Base-by-base conservation (phyloP, 1,140 invertebrate genomes). In the Scaptomyza pallida region DNA sequence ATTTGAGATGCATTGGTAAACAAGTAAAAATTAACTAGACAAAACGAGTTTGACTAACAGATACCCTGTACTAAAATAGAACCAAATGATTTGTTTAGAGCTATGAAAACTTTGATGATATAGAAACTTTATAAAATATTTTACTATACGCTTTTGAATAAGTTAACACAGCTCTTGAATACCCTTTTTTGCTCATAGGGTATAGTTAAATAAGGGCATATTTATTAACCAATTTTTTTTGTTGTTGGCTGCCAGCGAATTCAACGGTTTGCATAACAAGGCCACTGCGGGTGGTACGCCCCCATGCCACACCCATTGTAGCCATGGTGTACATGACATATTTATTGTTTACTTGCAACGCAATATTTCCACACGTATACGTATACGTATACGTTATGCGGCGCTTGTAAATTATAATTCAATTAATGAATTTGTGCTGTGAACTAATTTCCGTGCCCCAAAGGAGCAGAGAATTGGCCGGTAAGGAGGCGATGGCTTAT, bases 341-440 rank as follows among this genome's bases (percentile, higher is more conserved):
- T 68, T 68, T 54, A 72, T 72, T 72, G 65, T 67, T 72, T 67
- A 51, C 41, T 60, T 68, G 62, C 41, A 23, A 48, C 68, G 8
- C 26, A 6, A 57, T 37, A 72, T 67, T 45, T 51, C n/a, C 50
- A 1, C 9, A 26, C 26, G 4, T 4, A 12, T 16, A 15, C 19
- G 1, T 5, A 33, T 0, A 16, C 12, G 13, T 30, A 30, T 30
- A 30, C 6, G 9, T 9, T 30, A 30, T 30, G 9, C 6, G 9
- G 26, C 33, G 64, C 57, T 70, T 57, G 75, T 74, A 70, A 82
- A 74, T 78, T 74, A 71, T 81, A 76, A 78, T 81, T 78, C 74
- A 81, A 81, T 81, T 81, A 81, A 82, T 82, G 72, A 74, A 78
- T 81, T 67, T 68, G 62, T 60, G 74, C 55, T 74, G 60, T 9